These are phyloP conservation scores for Elmis aenea DNA, from an alignment of 2,888 invertebrate genomes.

Conservation along the genomic window DNA sequence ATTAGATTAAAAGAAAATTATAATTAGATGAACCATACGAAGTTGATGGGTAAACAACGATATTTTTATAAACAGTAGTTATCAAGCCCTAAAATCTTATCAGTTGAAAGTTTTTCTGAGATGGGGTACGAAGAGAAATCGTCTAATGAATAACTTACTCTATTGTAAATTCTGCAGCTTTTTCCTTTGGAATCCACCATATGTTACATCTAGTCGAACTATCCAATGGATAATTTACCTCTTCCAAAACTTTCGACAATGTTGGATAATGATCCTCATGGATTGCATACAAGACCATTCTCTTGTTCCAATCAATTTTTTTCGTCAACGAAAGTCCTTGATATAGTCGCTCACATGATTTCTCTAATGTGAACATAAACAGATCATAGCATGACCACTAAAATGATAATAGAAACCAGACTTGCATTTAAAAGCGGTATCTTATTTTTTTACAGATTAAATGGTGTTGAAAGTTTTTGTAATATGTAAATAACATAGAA, in stretches of 20 bases:
- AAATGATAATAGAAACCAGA: no score
- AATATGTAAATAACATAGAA: no score
- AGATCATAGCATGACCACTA: conserved; percentile 26
- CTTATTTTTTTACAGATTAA: no score
- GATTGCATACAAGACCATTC: conserved; percentile 27
- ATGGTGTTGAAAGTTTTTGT: no score
- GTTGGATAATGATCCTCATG: conserved; percentile 26
- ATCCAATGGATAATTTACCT: conserved; percentile 13
- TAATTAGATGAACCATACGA: no score
- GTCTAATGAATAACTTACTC: conserved; percentile 28
- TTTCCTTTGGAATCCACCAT: conserved; percentile 23
- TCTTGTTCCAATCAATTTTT: conserved; percentile 31
- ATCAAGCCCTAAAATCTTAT: no score
- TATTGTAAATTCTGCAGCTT: conserved; percentile 20
- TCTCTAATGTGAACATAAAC: conserved; percentile 33
- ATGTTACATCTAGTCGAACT: conserved; percentile 13
- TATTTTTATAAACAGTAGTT: no score
- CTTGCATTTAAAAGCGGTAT: no score
- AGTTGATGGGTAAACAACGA: no score
- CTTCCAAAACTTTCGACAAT: conserved; percentile 24
- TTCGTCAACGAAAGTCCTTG: conserved; percentile 30
- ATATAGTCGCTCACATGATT: conserved; percentile 25
- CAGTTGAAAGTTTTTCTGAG: no score
- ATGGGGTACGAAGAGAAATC: no score
- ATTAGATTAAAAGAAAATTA: no score